phyloP scores from a whole-genome alignment of 1,140 invertebrate genomes.

The Formica exsecta region DNA sequence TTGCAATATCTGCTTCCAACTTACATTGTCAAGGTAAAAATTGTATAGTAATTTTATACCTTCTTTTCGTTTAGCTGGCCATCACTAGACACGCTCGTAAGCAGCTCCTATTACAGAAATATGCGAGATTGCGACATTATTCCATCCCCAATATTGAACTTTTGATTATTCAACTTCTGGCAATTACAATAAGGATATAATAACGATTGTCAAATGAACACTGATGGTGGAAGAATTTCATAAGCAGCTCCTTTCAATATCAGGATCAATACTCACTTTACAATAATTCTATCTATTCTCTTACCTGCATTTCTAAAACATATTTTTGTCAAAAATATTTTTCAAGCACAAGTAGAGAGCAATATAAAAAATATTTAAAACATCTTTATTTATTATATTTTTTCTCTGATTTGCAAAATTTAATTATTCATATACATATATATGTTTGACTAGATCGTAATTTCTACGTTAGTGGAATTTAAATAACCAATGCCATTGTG shows the following conservation, averaged over 20 bases:
- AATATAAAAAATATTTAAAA: conserved; percentile 32
- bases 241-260: conserved; percentile 47
- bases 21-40: conserved; percentile 62
- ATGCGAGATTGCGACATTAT: conserved; percentile 72
- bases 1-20: conserved; percentile 48
- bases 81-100: conserved; percentile 60
- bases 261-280: conserved; percentile 39
- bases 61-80: conserved; percentile 71
- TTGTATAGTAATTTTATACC: conserved; percentile 69
- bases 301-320: conserved; percentile 51
- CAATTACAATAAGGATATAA: conserved; percentile 46
- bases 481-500: conserved; percentile 9
- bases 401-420: conserved; percentile 6
- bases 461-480: conserved; percentile 34
- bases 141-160: conserved; percentile 39
- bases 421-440: conserved; percentile 44
- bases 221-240: conserved; percentile 46
- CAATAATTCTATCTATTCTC: conserved; percentile 51
- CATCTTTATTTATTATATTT: conserved; percentile 13
- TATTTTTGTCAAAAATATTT: conserved; percentile 37
- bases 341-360: conserved; percentile 37
- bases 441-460: conserved; percentile 36
- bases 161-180: conserved; percentile 62
- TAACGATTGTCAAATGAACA: conserved; percentile 60
- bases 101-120: conserved; percentile 74